phyloP scores from a whole-genome alignment of 2,113 vertebrate genomes.

The Pterophyllum scalare region DNA sequence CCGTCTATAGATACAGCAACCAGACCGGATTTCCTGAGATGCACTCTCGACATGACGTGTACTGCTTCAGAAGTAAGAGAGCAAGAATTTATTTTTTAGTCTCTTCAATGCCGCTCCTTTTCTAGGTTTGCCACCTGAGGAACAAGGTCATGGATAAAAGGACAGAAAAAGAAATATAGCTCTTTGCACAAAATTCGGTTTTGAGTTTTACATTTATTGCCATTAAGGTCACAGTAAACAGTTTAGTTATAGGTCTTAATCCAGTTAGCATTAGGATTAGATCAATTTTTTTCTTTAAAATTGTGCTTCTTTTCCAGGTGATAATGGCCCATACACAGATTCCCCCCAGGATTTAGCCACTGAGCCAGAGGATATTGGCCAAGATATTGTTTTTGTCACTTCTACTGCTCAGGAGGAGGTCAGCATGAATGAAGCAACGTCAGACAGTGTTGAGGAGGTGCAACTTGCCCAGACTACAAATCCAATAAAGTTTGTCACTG shows the following conservation, averaged over 20 bases:
- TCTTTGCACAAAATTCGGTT: background rate
- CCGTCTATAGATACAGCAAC: conserved; percentile 90
- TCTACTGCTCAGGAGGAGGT: conserved; percentile 84
- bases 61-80: conserved; percentile 90
- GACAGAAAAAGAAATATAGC: background rate
- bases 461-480: conserved; percentile 81
- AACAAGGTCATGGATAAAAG: background rate
- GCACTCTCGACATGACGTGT: conserved; percentile 85
- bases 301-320: too few relatives aligned
- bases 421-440: conserved; percentile 64
- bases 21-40: conserved; percentile 93
- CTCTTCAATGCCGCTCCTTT: background rate
- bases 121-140: background rate
- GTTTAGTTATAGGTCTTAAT: too few relatives aligned
- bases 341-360: conserved; percentile 72
- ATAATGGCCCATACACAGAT: conserved; percentile 73
- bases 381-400: conserved; percentile 83
- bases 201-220: background rate
- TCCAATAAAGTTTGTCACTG: conserved; percentile 7
- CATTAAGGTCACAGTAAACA: background rate
- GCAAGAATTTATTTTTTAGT: background rate
- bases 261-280: too few relatives aligned
- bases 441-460: conserved; percentile 77
- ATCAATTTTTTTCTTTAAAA: too few relatives aligned
- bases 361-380: conserved; percentile 78